Conservation (phyloP, 2,797 vertebrate species). For the Pagetopsis macropterus region DNA sequence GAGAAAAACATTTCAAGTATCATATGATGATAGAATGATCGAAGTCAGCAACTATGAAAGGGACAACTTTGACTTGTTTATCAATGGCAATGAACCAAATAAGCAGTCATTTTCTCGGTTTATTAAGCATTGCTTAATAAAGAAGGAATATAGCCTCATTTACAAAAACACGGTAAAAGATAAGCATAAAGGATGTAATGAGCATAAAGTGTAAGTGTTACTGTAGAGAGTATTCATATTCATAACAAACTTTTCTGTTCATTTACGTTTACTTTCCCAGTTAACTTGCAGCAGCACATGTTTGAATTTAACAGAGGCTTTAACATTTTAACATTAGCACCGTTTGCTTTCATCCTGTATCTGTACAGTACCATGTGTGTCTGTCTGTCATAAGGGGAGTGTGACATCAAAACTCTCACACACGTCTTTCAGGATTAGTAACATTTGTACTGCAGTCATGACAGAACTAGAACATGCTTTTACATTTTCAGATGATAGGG, state of each 20-base stretch:
- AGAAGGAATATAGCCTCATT: no score
- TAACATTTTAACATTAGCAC: not conserved
- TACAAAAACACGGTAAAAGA: not conserved
- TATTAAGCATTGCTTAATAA: no score
- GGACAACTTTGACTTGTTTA: not conserved
- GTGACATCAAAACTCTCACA: not conserved
- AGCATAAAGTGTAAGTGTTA: no score
- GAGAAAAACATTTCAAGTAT: constrained; percentile 27
- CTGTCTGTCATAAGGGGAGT: constrained; percentile 8
- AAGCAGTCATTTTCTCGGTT: not conserved
- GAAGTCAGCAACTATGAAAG: not conserved
- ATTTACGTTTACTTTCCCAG: not conserved
- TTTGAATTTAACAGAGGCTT: no score
- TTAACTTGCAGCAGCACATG: not conserved
- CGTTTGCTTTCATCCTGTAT: constrained; percentile 6
- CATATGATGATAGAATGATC: not conserved
- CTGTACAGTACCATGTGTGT: not conserved
- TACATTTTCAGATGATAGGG: constrained; percentile 50
- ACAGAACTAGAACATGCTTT: constrained; percentile 71
- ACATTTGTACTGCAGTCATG: constrained; percentile 54
- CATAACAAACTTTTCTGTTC: not conserved
- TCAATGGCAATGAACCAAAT: not conserved
- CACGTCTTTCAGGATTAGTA: constrained; percentile 49
- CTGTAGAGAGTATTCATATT: no score
- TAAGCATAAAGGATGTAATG: not conserved